Evolutionary conservation across 2,888 invertebrate genomes (phyloP), one percentile per base, ranked within the genome.

Genomic region (Cryptocheilus praepositus): DNA sequence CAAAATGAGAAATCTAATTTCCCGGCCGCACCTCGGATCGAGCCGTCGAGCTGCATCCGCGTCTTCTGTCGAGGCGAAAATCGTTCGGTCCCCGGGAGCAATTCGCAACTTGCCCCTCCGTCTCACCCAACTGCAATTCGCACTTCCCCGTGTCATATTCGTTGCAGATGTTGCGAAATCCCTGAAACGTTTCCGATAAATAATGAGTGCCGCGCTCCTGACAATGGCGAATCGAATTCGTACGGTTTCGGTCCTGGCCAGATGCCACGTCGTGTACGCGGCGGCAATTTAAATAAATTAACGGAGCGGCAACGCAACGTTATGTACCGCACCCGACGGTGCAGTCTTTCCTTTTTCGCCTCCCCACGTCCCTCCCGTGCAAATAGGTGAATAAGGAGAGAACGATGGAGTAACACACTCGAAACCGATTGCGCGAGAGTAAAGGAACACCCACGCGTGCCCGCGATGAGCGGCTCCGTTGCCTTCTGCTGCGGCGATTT

Each of bases 281-380:
- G 21, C 64, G 80, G 83, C 81, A 85, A 84, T 85, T 86, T 84
- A 82, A 85, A 86, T 84, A 85, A 86, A 85, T 85, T 86, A 86
- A 86, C 83, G 79, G 75, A 77, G 76, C 77, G 70, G 49, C 73
- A 73, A 70, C 73, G 70, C 73, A 60, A 70, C 74, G 76, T 71
- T 62, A 61, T 68, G 69, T 60, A 62, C 75, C 73, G 64, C 62
- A 68, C 11, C 13, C 58, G 68, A 43, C 51, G 59, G 51, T 64
- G 16, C 43, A 64, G 36, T 7, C 36, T 36, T 11, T 36, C 36
- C 1, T 11, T 36, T n/a, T n/a, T n/a, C n/a, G n/a, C n/a, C 36
- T 7, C 36, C 13, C 36, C 13, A 11, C 13, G 64, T 53, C 46
- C 60, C 60, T 49, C 18, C 8, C 13, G 11, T 18, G 51, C 55